These are phyloP conservation scores for Melozone crissalis DNA, from an alignment of 2,113 vertebrate genomes.

Conservation along the genomic window DNA sequence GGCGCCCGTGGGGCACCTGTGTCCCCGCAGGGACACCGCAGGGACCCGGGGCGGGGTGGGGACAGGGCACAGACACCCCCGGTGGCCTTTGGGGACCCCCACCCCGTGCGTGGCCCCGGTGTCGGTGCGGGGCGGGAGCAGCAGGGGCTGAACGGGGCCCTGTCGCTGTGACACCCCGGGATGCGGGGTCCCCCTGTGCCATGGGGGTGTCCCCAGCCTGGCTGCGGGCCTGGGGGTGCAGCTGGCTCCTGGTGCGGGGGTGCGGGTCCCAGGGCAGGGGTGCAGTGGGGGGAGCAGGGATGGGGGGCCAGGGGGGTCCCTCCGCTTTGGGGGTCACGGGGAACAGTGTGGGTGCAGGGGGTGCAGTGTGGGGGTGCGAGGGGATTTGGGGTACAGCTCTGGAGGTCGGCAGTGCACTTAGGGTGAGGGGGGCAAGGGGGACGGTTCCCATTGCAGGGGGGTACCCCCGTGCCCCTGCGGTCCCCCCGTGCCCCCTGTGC, in stretches of 20 bases:
- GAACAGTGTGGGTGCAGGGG: too few relatives aligned
- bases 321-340: neutral
- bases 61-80: neutral
- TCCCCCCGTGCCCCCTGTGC: too few relatives aligned
- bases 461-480: too few relatives aligned
- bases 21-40: neutral
- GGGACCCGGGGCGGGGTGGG: neutral
- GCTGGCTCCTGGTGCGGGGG: neutral
- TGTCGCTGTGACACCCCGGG: neutral
- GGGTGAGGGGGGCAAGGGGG: neutral
- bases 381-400: neutral
- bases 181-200: neutral
- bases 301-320: neutral
- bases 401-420: too few relatives aligned
- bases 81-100: neutral
- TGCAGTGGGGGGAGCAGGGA: too few relatives aligned
- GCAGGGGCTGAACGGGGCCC: accelerated
- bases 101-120: neutral
- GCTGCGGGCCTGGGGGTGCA: neutral
- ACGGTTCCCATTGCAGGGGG: too few relatives aligned
- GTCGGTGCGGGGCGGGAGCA: neutral
- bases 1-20: neutral
- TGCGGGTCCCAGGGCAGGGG: neutral
- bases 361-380: neutral
- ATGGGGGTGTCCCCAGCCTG: neutral